Evolutionary conservation across 2,888 invertebrate species (phyloP).

Genomic region (Actias luna): DNA sequence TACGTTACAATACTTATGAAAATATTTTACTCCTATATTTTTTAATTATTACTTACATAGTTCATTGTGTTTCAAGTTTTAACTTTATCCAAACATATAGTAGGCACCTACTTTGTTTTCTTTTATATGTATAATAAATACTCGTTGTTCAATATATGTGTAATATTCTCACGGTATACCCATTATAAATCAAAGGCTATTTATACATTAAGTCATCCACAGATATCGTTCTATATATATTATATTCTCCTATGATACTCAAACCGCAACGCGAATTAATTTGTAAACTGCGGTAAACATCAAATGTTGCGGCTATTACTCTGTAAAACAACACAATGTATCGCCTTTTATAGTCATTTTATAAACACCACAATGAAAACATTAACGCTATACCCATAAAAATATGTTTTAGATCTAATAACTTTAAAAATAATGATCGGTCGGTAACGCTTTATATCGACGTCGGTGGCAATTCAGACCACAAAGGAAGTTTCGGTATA

Average conservation of each 20-base stretch:
- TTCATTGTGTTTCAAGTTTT: neutral
- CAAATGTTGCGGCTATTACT: conserved; percentile 14
- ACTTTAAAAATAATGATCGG: conserved; percentile 17
- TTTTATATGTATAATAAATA: neutral
- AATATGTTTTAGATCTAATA: neutral
- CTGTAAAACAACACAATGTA: neutral
- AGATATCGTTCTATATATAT: neutral
- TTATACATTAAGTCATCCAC: conserved; percentile 2
- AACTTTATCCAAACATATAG: neutral
- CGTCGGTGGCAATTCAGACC: conserved; percentile 45
- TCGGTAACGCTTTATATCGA: conserved; percentile 18
- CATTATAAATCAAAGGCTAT: neutral
- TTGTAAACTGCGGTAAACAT: conserved; percentile 25
- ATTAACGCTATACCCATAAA: neutral
- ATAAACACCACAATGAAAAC: conserved; percentile 6
- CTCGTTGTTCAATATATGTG: neutral
- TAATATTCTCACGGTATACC: conserved; percentile 2
- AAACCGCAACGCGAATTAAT: conserved; percentile 12
- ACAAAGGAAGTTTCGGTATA: conserved; percentile 44
- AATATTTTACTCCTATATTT: too few species aligned
- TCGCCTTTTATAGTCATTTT: conserved; percentile 8
- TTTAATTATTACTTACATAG: too few species aligned
- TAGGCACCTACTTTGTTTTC: neutral
- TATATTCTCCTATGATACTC: neutral
- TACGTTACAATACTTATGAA: too few species aligned